A percentile compares a stretch with the other conserved stretches of the same genome.
Evolutionary conservation across 2,888 invertebrate species (phyloP).

Genomic region (Eupithecia centaureata): DNA sequence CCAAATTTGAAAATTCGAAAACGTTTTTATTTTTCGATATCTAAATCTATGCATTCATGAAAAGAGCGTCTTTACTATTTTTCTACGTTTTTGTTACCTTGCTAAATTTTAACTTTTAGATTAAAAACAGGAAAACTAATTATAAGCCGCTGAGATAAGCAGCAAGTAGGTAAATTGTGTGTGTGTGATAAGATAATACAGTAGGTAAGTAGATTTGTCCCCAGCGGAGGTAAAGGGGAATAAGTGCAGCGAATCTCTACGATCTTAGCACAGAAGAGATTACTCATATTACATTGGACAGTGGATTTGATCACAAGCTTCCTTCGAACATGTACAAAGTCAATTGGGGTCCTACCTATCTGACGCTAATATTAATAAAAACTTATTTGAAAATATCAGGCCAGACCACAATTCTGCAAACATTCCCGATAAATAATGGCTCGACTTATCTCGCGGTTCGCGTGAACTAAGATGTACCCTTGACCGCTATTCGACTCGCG

Average conservation of each 20-base stretch:
- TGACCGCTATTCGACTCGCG: slow-evolving; percentile 75
- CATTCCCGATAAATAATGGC: slow-evolving; percentile 21
- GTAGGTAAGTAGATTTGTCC: background rate
- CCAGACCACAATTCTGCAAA: slow-evolving; percentile 24
- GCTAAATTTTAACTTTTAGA: background rate
- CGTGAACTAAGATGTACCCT: slow-evolving; percentile 61
- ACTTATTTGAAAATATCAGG: background rate
- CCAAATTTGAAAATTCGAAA: slow-evolving; percentile 17
- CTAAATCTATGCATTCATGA: too few relatives aligned
- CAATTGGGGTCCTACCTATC: background rate
- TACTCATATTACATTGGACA: background rate
- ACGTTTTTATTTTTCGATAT: slow-evolving; percentile 4
- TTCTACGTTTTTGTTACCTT: too few relatives aligned
- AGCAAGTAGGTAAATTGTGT: background rate
- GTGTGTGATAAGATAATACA: background rate
- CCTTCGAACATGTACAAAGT: background rate
- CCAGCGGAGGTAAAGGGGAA: background rate
- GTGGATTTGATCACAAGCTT: background rate
- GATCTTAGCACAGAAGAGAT: background rate
- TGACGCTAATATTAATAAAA: background rate
- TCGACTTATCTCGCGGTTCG: slow-evolving; percentile 46
- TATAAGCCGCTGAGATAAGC: too few relatives aligned
- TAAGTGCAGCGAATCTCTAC: background rate
- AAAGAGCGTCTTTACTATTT: too few relatives aligned
- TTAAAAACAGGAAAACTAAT: background rate